phyloP scores from a whole-genome alignment of 1,140 invertebrate species.

The Batillaria attramentaria region DNA sequence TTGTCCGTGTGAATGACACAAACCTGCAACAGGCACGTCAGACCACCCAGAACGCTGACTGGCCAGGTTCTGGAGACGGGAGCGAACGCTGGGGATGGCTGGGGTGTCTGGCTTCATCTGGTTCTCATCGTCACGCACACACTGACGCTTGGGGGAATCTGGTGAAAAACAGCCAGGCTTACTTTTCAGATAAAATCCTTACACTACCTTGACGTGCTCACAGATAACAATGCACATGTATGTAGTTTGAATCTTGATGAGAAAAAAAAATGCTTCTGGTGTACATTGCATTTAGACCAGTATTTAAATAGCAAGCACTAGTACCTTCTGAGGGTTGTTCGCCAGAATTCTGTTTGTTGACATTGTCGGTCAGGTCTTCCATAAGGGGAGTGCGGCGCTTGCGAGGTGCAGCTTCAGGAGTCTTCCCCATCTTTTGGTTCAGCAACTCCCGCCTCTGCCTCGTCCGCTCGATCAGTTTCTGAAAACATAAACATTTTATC shows the following conservation, averaged over 20 bases:
- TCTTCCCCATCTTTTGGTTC: constrained; percentile 64
- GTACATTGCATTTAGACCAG: not conserved
- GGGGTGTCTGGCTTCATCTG: constrained; percentile 65
- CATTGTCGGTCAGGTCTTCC: constrained; percentile 37
- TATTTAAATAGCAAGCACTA: not conserved
- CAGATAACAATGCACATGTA: not conserved
- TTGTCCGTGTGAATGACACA: not conserved
- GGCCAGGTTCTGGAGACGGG: constrained; percentile 51
- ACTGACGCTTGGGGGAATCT: constrained; percentile 67
- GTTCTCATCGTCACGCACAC: constrained; percentile 55
- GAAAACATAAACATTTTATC: constrained; percentile 28
- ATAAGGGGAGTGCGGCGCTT: constrained; percentile 51
- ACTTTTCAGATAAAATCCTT: too few species aligned
- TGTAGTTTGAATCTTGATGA: not conserved
- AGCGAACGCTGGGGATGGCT: constrained; percentile 64
- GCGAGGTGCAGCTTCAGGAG: constrained; percentile 60
- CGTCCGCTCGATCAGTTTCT: constrained; percentile 68
- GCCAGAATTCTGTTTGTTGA: constrained; percentile 35
- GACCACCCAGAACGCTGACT: constrained; percentile 38
- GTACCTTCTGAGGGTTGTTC: too few species aligned
- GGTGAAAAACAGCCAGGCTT: constrained; percentile 11
- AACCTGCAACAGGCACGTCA: constrained; percentile 31
- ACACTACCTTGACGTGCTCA: not conserved
- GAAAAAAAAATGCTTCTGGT: not conserved
- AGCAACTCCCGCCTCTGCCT: constrained; percentile 64